phyloP scores from a whole-genome alignment of 2,113 vertebrate species.

The Strigops habroptila region DNA sequence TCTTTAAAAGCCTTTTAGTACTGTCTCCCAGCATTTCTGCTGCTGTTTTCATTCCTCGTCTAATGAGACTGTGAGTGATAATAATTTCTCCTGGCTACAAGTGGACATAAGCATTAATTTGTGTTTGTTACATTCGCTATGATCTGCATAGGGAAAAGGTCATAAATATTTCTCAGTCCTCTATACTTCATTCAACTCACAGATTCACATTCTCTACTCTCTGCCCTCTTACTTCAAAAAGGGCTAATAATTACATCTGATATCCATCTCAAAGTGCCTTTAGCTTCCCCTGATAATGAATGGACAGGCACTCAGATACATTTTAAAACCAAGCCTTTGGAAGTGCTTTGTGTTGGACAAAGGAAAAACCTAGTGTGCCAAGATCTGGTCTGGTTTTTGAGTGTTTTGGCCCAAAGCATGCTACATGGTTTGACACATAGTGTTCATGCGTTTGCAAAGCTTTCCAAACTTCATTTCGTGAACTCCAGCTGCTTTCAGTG shows the following conservation, averaged over 20 bases:
- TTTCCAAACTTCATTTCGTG: slow-evolving; percentile 14
- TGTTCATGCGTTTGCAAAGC: background rate
- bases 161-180: background rate
- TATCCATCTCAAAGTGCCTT: background rate
- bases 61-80: background rate
- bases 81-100: background rate
- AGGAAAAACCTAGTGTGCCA: background rate
- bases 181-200: background rate
- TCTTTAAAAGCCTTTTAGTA: background rate
- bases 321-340: background rate
- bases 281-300: background rate
- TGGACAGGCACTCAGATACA: background rate
- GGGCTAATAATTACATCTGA: background rate
- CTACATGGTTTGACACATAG: slow-evolving; percentile 3
- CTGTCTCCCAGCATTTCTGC: background rate
- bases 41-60: background rate
- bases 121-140: background rate
- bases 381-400: background rate
- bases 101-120: background rate
- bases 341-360: background rate
- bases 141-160: background rate
- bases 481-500: slow-evolving; percentile 13
- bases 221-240: background rate
- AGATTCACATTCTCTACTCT: background rate
- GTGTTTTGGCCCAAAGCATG: background rate